Evolutionary conservation across 2,888 invertebrate species (phyloP).

Genomic region (Eurytoma adleriae): DNA sequence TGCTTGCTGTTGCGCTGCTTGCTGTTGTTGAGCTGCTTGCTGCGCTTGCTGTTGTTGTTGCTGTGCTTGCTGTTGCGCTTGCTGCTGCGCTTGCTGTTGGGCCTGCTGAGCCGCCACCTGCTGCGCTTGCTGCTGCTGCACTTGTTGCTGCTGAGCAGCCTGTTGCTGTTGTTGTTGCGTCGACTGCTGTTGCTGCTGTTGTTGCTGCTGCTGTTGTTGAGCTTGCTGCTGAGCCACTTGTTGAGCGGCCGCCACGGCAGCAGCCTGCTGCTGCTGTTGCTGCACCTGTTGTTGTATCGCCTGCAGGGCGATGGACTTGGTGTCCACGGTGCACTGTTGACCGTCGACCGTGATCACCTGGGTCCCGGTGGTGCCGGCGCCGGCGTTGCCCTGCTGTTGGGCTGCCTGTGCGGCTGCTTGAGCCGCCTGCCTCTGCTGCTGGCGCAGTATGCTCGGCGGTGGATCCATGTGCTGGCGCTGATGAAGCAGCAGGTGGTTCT

Average conservation of each 20-base stretch:
- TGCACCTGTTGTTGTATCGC: constrained; percentile 60
- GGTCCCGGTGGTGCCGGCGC: constrained; percentile 16
- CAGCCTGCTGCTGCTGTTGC: constrained; percentile 68
- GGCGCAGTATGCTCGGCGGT: constrained; percentile 77
- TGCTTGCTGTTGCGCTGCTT: constrained; percentile 73
- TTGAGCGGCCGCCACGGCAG: constrained; percentile 71
- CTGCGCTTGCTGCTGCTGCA: constrained; percentile 68
- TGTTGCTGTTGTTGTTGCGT: constrained; percentile 67
- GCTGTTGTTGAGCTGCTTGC: constrained; percentile 59
- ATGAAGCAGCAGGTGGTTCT: constrained; percentile 88
- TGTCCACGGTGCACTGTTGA: constrained; percentile 58
- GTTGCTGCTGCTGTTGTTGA: constrained; percentile 72
- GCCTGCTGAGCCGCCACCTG: constrained; percentile 71
- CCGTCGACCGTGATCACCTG: constrained; percentile 54
- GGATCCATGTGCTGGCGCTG: constrained; percentile 88
- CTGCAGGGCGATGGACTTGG: constrained; percentile 56
- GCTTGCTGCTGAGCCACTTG: constrained; percentile 68
- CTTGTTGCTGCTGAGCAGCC: constrained; percentile 62
- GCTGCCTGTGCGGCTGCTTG: constrained; percentile 73
- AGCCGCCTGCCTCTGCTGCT: constrained; percentile 74
- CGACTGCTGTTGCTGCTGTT: constrained; percentile 71
- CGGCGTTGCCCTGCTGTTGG: constrained; percentile 57
- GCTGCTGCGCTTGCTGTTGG: constrained; percentile 62
- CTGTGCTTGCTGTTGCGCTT: constrained; percentile 59
- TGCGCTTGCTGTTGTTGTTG: constrained; percentile 1